A percentile compares a stretch with the other conserved stretches of the same genome.
phyloP scores from a whole-genome alignment of 2,113 vertebrate genomes.

The Salvator merianae region DNA sequence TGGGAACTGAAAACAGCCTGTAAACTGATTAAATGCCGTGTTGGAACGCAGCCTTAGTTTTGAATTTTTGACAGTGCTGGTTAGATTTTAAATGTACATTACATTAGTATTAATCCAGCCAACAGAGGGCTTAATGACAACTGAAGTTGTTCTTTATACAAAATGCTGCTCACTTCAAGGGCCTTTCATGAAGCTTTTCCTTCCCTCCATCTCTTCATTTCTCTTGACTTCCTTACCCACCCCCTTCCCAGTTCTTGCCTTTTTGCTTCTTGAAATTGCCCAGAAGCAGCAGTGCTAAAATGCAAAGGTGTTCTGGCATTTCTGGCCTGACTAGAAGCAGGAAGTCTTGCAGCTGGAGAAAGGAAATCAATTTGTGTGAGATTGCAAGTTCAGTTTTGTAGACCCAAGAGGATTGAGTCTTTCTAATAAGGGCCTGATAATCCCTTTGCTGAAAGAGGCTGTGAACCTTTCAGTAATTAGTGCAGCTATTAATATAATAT shows the following conservation, averaged over 20 bases:
- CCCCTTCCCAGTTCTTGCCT: background rate
- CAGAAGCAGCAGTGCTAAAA: background rate
- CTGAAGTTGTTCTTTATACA: fast-evolving
- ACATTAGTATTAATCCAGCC: fast-evolving
- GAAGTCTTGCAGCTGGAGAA: background rate
- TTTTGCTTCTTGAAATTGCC: background rate
- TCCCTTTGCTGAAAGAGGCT: conserved; percentile 4
- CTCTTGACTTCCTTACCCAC: background rate
- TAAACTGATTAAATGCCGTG: too few species aligned
- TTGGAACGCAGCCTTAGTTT: too few species aligned
- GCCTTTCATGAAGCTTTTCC: background rate
- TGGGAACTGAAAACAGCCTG: too few species aligned
- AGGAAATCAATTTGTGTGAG: conserved; percentile 23
- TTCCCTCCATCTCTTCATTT: background rate
- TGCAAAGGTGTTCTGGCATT: background rate
- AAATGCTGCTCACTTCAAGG: fast-evolving
- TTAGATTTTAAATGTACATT: background rate
- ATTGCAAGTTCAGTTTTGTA: conserved; percentile 5
- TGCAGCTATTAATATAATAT: conserved; percentile 16
- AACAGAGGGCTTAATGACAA: background rate
- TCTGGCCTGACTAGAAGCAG: background rate
- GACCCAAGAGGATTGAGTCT: conserved; percentile 16
- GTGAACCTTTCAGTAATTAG: conserved; percentile 19
- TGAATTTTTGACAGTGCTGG: background rate
- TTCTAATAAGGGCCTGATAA: conserved; percentile 23